Base-by-base conservation (phyloP, 2,888 invertebrate species). In the Melanostoma mellinum region DNA sequence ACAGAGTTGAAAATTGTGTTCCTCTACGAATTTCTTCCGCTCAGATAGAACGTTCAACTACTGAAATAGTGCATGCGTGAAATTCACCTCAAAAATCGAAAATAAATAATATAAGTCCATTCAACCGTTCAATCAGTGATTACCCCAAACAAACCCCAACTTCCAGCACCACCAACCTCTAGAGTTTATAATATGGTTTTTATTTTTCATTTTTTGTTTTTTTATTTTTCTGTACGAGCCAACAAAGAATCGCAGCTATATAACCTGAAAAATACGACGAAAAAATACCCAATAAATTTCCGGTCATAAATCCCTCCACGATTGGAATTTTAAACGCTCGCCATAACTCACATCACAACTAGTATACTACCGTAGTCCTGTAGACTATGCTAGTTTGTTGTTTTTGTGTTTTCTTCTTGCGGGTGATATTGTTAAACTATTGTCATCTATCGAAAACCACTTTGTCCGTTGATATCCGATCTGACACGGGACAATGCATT, bases 271-370 rank as follows among this genome's bases (percentile, higher is more conserved):
- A 42, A 30, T 40, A 6, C 20, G 20, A 33, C 48, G 40, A 63
- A 60, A 56, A 56, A 63, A 68, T 60, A 61, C 20, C 67, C 68
- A 81, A 82, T 82, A 82, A 73, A 68, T 82, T 82, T 77, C 77
- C 81, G 81, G 81, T 73, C 81, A 82, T 82, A 77, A 82, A 82
- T 73, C 77, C 72, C 10, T 56, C 46, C 48, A 60, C 71, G 44
- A 77, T 69, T 46, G 73, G 81, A 77, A 73, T 82, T 82, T 82
- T 73, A 77, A 82, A 58, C 52, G 67, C 38, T 53, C 10, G 10
- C 73, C 61, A 67, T 71, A 71, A 71, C 68, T 68, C 50, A 58
- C 38, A 52, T 35, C 44, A n/a, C 53, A 65, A 35, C 55, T 42
- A 38, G n/a, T 10, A 10, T 55, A 32, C 55, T 56, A 9, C 8